Percentiles rank a stretch among this genome's conserved stretches.
phyloP scores from a whole-genome alignment of 2,113 vertebrate genomes.

The Columba livia region DNA sequence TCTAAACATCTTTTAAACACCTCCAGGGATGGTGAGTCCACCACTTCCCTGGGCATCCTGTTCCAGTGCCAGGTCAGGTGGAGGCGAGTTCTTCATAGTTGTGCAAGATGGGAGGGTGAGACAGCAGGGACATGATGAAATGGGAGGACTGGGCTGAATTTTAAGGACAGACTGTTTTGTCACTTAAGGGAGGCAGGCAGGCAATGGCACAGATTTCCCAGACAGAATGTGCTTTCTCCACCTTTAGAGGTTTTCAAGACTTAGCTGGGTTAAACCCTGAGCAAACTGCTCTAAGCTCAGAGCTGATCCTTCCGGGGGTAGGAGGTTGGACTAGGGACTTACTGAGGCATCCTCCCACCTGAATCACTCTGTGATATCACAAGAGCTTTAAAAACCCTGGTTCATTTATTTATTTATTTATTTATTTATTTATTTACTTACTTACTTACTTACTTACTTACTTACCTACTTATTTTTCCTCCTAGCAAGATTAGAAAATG shows the following conservation, averaged over 20 bases:
- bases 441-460: too few species aligned
- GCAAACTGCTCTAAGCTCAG: neutral
- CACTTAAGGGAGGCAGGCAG: neutral
- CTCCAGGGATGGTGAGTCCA: too few species aligned
- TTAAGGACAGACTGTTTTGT: neutral
- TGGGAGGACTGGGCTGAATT: rapidly evolving
- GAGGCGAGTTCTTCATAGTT: neutral
- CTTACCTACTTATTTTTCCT: too few species aligned
- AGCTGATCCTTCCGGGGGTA: neutral
- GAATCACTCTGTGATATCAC: neutral
- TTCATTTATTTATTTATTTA: neutral
- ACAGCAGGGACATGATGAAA: neutral
- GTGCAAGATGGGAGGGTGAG: too few species aligned
- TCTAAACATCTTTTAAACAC: too few species aligned
- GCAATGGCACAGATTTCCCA: neutral
- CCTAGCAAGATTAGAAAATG: neutral
- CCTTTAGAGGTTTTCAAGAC: too few species aligned
- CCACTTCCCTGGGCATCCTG: too few species aligned
- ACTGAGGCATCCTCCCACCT: neutral
- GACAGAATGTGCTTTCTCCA: too few species aligned
- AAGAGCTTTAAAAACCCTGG: neutral
- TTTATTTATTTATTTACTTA: too few species aligned
- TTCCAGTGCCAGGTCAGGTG: too few species aligned
- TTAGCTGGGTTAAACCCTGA: too few species aligned
- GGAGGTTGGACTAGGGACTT: neutral